Base-by-base conservation (phyloP, 2,113 vertebrate genomes). In the Corythoichthys intestinalis region DNA sequence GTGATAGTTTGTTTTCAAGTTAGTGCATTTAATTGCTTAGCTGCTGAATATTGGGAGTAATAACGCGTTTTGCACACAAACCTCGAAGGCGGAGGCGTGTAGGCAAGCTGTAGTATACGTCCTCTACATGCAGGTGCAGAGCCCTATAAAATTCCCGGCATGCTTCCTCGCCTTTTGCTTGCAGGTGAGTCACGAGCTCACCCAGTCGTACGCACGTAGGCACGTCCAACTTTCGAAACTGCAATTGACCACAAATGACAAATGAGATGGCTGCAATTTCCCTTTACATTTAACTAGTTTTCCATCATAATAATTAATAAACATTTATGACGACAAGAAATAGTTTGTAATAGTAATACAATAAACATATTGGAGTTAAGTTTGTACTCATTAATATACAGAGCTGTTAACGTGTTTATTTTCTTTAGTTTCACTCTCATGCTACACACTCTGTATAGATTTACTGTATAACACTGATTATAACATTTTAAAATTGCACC, bases 81-180 rank as follows among this genome's bases (percentile, higher is more conserved):
- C 96, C 89, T 89, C 86, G 91, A 70, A 92, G 87, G 64, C 90
- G 72, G 50, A 91, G 92, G 58, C 94, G 91, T 82, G 96, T 98
- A 64, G 97, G 97, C 73, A 98, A 80, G 49, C 91, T 90, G 86
- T 92, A 81, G 72, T 97, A 96, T 2, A 98, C 88, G 1, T 94
- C 91, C 73, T 96, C 95, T 14, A 94, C 93, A 14, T 98, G 96
- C 88, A 97, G 91, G 84, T 96, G 96, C 8, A 99, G 90, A 17
- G 96, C 96, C 1, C 94, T 85, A 90, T 99, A 99, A 78, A 99
- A 97, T 86, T 99, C 96, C 69, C 91, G 92, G 77, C 97, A 99
- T 2, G 95, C 95, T 34, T 94, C 93, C 35, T 98, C 96, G 1
- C 94, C 93, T 67, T 93, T 95, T 71, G 78, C 92, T 75, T 95